Evolutionary conservation across 2,888 invertebrate species (phyloP), one percentile per base, ranked within the genome.

Genomic region (Xiphydria camelus): DNA sequence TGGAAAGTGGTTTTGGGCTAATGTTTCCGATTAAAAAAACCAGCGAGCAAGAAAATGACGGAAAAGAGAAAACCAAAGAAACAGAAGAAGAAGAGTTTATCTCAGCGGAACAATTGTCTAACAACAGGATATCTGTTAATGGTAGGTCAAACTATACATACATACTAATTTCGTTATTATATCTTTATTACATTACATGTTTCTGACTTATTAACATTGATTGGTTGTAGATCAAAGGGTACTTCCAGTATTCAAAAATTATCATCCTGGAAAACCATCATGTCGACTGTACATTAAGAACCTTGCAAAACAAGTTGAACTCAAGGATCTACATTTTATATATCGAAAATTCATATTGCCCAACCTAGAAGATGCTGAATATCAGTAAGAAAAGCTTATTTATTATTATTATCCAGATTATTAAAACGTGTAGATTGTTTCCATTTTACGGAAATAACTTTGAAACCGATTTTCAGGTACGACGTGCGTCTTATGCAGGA

Each of bases 231-330:
- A 92, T 70, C 83, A 89, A 75, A 82, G 83, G 64, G 75, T 85
- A 14, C 74, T 93, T 53, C 83, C 91, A 4, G 86, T 93, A 14
- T 95, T 89, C 67, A 91, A 89, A 71, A 91, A 91, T 66, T 96
- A 96, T 73, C 83, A 87, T 53, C 80, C 85, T 5, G 95, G 95
- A 1, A 83, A 85, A 41, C 87, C 89, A 3, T 88, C 89, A 14
- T 85, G 86, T 78, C 84, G 94, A 52, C 76, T 96, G n/a, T 96
- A 96, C 65, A 85, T 96, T 18, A 96, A 96, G 72, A 96, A 96
- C 78, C 81, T 95, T 37, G 82, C 88, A 0, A 94, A 92, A 78
- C 83, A 84, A 54, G 88, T 89, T 0, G 83, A 83, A n/a, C 82
- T 84, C 36, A 80, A 82, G 57, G 91, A 92, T 77, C 77, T 95